Base-by-base conservation (phyloP, 2,113 vertebrate species). In the Strix aluco region DNA sequence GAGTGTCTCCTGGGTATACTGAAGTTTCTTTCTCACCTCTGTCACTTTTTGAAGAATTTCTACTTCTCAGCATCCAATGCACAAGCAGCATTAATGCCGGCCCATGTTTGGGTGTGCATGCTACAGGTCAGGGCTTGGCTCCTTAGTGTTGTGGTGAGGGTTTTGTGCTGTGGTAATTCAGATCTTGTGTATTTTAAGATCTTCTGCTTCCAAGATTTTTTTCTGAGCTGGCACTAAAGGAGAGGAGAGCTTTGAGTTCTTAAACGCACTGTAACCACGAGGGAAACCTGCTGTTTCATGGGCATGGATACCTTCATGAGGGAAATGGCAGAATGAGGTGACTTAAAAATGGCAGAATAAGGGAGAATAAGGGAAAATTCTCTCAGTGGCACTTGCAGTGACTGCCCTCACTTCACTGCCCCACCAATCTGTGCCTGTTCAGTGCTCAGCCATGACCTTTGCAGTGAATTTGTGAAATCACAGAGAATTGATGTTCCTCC, bases 341-440 rank as follows among this genome's bases (percentile, higher is more conserved):
- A 51, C 40, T 44, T 54, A 40, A 74, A 72, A 63, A 63, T 5
- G 2, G 8, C 16, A n/a, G 49, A 42, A 54, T 30, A 10, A 59
- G 13, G 11, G 23, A 84, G 27, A 81, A 49, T 21, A n/a, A 47
- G 34, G 36, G 57, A 42, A 42, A 7, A 0, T 4, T 7, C 19
- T 58, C 42, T 74, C 30, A 19, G 27, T 12, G 11, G 27, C 10
- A 13, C 29, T 74, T 86, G 8, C 5, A 46, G 23, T 29, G 59
- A 54, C 23, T 15, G 9, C 9, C 13, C 9, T 10, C 30, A 38
- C 3, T 58, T 77, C 54, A 13, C 16, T 65, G 44, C 13, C 26
- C 15, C 42, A 52, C 38, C 40, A 21, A 5, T 58, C 14, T 0
- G 0, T 30, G 62, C 18, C 15, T 67, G 30, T 38, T 51, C 71